Evolutionary conservation across 2,113 vertebrate species (phyloP).

Genomic region (Tenrec ecaudatus): DNA sequence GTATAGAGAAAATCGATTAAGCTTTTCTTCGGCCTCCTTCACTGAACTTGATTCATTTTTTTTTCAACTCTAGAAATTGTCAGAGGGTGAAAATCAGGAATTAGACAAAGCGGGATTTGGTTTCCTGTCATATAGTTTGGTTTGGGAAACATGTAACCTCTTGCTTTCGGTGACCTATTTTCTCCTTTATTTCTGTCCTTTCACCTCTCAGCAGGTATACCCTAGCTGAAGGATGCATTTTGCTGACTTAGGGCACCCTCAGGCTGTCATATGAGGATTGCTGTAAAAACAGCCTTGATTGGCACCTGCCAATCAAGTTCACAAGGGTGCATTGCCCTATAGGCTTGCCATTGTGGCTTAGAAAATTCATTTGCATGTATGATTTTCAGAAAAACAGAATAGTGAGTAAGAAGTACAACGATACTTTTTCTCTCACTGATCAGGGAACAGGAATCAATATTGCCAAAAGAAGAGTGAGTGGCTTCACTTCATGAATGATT

Average conservation of each 20-base stretch:
- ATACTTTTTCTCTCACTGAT: background rate
- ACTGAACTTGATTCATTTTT: background rate
- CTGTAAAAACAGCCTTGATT: slow-evolving; percentile 30
- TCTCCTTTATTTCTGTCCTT: background rate
- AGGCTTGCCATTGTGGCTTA: slow-evolving; percentile 4
- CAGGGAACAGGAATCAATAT: slow-evolving; percentile 11
- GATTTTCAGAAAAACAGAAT: slow-evolving; percentile 72
- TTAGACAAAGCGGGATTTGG: background rate
- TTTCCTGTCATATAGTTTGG: background rate
- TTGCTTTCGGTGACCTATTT: background rate
- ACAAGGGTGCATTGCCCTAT: background rate
- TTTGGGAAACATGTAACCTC: background rate
- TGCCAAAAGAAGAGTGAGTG: background rate
- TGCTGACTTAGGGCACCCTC: slow-evolving; percentile 42
- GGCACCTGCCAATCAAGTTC: slow-evolving; percentile 34
- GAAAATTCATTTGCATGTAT: slow-evolving; percentile 50
- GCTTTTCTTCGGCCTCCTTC: background rate
- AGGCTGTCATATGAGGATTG: slow-evolving; percentile 16
- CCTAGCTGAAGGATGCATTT: background rate
- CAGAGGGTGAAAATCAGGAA: background rate
- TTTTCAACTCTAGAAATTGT: slow-evolving; percentile 3
- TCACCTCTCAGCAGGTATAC: background rate
- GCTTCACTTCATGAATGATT: slow-evolving; percentile 14
- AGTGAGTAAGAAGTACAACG: slow-evolving; percentile 47
- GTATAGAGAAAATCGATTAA: background rate